Evolutionary conservation across 2,797 vertebrate species (phyloP).

Genomic region (Distichodus sexfasciatus): DNA sequence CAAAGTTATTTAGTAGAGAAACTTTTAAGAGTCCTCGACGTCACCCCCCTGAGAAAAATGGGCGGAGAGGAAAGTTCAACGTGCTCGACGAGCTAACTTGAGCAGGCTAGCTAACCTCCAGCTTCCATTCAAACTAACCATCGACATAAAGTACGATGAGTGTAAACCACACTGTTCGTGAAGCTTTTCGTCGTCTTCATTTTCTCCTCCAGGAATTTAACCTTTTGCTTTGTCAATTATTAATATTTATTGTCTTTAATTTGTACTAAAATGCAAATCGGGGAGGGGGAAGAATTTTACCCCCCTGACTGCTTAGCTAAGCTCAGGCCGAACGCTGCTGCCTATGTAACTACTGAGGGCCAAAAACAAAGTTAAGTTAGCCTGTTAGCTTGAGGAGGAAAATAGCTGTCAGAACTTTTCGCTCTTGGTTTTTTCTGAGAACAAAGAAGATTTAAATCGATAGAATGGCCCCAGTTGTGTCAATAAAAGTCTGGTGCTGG

Average conservation of each 20-base stretch:
- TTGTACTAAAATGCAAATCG: no score
- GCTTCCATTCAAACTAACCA: constrained; percentile 11
- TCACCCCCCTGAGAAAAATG: constrained; percentile 39
- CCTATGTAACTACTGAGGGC: no score
- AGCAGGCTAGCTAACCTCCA: background rate
- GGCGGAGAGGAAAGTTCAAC: constrained; percentile 53
- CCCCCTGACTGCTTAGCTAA: no score
- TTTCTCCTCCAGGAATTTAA: no score
- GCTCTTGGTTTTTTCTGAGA: no score
- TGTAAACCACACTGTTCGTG: background rate
- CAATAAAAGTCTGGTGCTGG: no score
- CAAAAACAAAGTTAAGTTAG: constrained; percentile 9
- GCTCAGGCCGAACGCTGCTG: no score
- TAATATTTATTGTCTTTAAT: no score
- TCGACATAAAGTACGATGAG: background rate
- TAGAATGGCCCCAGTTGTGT: no score
- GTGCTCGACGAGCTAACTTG: constrained; percentile 50
- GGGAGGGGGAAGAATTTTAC: no score
- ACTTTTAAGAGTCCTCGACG: background rate
- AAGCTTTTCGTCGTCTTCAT: background rate
- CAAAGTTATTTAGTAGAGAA: background rate
- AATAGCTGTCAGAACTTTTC: background rate
- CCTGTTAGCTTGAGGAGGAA: background rate
- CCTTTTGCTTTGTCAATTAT: no score
- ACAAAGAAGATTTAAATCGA: no score